Evolutionary conservation across 1,140 invertebrate genomes (phyloP).

Genomic region (Papilio glaucus): DNA sequence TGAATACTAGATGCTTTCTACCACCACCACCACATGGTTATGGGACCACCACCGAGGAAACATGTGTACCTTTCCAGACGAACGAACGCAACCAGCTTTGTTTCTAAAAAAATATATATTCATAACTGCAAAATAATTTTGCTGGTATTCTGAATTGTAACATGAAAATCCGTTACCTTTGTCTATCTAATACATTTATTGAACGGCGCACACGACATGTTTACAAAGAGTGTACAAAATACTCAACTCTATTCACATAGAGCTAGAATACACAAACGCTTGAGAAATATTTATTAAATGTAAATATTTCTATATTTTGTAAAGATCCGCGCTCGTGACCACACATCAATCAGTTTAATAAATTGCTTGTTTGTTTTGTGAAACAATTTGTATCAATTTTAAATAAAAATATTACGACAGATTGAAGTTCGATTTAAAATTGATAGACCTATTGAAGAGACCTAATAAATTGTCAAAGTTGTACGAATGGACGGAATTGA

Average conservation of each 20-base stretch:
- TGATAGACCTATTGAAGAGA: background rate
- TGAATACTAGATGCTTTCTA: no score
- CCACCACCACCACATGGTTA: no score
- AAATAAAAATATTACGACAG: background rate
- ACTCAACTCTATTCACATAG: background rate
- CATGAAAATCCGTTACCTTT: no score
- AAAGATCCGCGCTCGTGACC: background rate
- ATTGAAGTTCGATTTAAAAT: background rate
- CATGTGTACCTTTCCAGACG: no score
- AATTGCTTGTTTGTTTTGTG: slow-evolving; percentile 5
- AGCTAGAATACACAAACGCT: background rate
- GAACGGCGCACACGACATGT: background rate
- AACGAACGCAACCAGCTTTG: no score
- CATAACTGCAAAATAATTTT: background rate
- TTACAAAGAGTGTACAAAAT: background rate
- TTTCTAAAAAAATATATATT: background rate
- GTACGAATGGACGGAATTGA: no score
- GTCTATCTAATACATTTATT: no score
- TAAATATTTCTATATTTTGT: slow-evolving; percentile 7
- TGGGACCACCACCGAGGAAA: no score
- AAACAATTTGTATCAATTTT: slow-evolving; percentile 14
- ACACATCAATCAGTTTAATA: slow-evolving; percentile 9
- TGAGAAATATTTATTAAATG: background rate
- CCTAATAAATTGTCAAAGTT: no score
- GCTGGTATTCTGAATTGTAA: background rate